Base-by-base conservation (phyloP, 2,113 vertebrate genomes). In the Apodemus sylvaticus region DNA sequence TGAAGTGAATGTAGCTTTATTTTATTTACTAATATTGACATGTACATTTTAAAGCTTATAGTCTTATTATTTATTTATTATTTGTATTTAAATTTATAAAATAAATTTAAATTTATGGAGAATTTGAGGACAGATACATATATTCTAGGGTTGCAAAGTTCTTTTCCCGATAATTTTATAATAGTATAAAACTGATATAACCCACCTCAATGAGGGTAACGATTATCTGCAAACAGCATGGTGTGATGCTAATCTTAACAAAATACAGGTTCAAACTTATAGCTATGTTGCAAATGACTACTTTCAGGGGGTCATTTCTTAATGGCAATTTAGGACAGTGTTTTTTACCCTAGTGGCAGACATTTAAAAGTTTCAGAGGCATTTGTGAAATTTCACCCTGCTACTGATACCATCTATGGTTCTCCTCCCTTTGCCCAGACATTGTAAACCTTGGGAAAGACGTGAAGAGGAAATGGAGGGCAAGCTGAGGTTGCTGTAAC, bases 101-200 rank as follows among this genome's bases (percentile, higher is more conserved):
- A 14, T 66, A 31, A 31, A 68, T 68, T 16, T 87, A 16, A 94
- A 64, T 88, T 92, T 89, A 91, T 92, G n/a, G 87, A 81, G 26
- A 55, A 87, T 76, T 85, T 96, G n/a, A 87, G 26, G 22, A 24
- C 13, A 74, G 4, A 74, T 74, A 70, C 77, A 89, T 51, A n/a
- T 9, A 62, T 55, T 60, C 77, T 14, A 62, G 45, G 48, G 3
- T 93, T 93, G 36, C 17, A 45, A 39, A 85, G 31, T 81, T 5
- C n/a, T n/a, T 86, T 94, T 68, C 76, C 87, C 86, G 73, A 62
- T 89, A 14, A 70, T 86, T 95, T 45, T 78, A 64, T 81, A 76
- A 85, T 73, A 74, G 42, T 79, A 29, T 71, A 74, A 91, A 8
- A 77, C 10, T 91, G 26, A 76, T 66, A 74, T 9, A 94, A 90